These are phyloP conservation scores for Temnothorax rugatulus DNA, from an alignment of 2,888 invertebrate genomes.

Conservation along the genomic window DNA sequence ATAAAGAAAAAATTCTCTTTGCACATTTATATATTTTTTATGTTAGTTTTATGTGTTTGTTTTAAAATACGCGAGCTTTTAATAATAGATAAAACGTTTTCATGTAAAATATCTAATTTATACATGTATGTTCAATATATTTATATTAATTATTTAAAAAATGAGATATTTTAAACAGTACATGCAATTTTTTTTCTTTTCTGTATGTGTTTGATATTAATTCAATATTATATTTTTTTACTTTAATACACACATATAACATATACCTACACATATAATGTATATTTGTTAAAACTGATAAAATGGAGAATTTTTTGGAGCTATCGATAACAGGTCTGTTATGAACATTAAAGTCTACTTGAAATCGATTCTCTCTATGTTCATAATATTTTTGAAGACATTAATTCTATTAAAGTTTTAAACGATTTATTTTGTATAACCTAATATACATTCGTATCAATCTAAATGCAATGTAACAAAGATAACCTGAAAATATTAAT, in stretches of 20 bases:
- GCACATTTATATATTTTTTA: not conserved
- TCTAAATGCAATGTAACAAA: not conserved
- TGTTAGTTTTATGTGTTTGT: not conserved
- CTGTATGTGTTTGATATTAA: not conserved
- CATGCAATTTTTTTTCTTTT: not conserved
- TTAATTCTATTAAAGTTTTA: not conserved
- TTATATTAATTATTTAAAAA: not conserved
- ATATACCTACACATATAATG: not conserved
- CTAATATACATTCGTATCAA: not conserved
- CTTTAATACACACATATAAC: not conserved
- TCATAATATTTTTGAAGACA: constrained; percentile 1
- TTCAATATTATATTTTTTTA: constrained; percentile 8
- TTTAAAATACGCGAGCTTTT: not conserved
- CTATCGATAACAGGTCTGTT: not conserved
- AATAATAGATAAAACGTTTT: constrained; percentile 12
- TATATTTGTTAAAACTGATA: not conserved
- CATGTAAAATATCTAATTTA: not conserved
- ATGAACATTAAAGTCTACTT: not conserved
- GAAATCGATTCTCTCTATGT: not conserved
- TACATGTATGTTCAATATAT: not conserved
- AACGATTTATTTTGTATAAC: not conserved
- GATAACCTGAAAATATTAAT: not conserved
- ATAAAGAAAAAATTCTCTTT: constrained; percentile 26
- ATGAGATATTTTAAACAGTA: not conserved
- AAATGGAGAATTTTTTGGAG: not conserved